Conservation (phyloP, 2,113 vertebrate species). For the Rhea americana region DNA sequence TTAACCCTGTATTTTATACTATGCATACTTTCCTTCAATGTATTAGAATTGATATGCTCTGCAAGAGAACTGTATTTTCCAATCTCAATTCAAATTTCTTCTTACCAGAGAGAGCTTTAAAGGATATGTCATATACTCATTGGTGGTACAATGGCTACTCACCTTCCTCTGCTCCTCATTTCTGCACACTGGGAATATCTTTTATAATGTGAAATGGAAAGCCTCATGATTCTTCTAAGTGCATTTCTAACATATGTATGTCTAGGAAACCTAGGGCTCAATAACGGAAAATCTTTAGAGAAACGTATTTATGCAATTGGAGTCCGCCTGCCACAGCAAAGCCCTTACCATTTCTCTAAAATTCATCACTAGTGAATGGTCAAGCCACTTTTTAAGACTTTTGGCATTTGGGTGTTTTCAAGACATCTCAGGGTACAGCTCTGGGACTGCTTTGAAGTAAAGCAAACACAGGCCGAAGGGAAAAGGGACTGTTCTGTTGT, state of each 20-base stretch:
- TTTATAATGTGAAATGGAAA: constrained; percentile 31
- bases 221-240: constrained; percentile 38
- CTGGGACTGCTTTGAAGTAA: not conserved
- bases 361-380: not conserved
- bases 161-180: not conserved
- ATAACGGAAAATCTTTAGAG: constrained; percentile 23
- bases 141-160: not conserved
- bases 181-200: not conserved
- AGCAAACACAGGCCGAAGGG: not conserved
- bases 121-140: constrained; percentile 20
- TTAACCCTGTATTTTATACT: constrained; percentile 1
- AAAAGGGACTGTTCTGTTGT: not conserved
- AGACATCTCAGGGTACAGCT: not conserved
- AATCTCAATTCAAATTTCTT: constrained; percentile 44
- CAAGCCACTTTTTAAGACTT: not conserved
- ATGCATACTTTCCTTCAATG: not conserved
- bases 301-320: constrained; percentile 19
- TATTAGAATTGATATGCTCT: not conserved
- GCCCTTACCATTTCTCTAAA: not conserved
- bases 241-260: not conserved
- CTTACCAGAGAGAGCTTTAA: constrained; percentile 30
- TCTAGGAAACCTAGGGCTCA: not conserved
- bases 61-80: constrained; percentile 27
- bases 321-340: not conserved
- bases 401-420: not conserved